Conservation (phyloP, 2,113 vertebrate genomes). For the Brachyhypopomus gauderio region DNA sequence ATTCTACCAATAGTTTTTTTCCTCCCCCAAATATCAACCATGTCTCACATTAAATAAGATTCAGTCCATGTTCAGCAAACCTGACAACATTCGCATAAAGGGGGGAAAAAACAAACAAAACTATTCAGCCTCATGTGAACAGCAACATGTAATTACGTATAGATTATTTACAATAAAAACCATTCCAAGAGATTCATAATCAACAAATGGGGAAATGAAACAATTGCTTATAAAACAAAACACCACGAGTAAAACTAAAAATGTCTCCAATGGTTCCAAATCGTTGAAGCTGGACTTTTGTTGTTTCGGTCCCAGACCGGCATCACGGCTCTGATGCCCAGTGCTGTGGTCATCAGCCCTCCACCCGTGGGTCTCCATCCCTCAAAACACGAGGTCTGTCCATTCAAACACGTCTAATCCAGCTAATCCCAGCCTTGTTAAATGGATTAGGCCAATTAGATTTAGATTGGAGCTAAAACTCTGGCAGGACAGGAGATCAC, state of each 20-base stretch:
- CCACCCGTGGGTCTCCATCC: neutral
- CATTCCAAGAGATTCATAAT: conserved; percentile 56
- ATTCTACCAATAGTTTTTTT: neutral
- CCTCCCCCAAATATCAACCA: neutral
- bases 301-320: conserved; percentile 36
- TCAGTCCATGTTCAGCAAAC: neutral
- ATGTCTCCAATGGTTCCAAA: conserved; percentile 24
- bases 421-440: neutral
- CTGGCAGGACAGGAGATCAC: neutral
- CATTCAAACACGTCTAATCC: neutral
- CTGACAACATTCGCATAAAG: conserved; percentile 38
- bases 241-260: conserved; percentile 38
- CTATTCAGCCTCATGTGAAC: conserved; percentile 45
- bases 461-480: neutral
- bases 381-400: neutral
- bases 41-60: conserved; percentile 42
- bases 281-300: conserved; percentile 22
- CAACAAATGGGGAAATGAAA: conserved; percentile 56
- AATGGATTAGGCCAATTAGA: neutral
- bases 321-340: conserved; percentile 10
- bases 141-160: conserved; percentile 54
- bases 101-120: conserved; percentile 12
- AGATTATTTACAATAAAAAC: conserved; percentile 76
- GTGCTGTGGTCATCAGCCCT: conserved; percentile 19
- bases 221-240: conserved; percentile 54